A percentile compares a stretch with the other conserved stretches of the same genome.
Conservation (phyloP, 2,888 invertebrate species). For the Callosobruchus maculatus region DNA sequence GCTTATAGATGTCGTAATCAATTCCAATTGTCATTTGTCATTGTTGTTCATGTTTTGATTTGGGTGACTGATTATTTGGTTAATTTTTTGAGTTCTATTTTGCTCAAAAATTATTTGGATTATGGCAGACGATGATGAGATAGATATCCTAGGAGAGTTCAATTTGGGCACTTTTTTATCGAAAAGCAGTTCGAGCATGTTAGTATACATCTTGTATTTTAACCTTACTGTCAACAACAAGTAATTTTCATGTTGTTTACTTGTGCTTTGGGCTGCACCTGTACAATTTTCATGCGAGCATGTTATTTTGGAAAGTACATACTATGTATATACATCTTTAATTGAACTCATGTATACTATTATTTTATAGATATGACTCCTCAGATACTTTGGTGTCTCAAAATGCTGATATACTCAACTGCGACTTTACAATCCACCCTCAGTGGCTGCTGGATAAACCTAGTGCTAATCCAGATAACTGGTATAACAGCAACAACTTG, state of each 20-base stretch:
- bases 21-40: too few species aligned
- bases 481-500: slow-evolving; percentile 49
- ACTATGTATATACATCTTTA: too few species aligned
- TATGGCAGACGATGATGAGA: slow-evolving; percentile 59
- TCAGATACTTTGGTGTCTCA: slow-evolving; percentile 32
- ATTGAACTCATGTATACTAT: too few species aligned
- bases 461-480: slow-evolving; percentile 56
- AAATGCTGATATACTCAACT: slow-evolving; percentile 50
- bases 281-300: too few species aligned
- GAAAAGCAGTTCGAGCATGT: slow-evolving; percentile 60
- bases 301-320: too few species aligned
- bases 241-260: too few species aligned
- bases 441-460: slow-evolving; percentile 60
- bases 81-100: background rate
- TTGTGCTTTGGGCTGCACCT: too few species aligned
- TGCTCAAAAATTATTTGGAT: background rate
- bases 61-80: background rate
- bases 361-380: slow-evolving; percentile 26
- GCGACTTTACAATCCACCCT: slow-evolving; percentile 62
- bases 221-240: background rate
- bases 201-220: slow-evolving; percentile 39
- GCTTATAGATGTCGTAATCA: too few species aligned
- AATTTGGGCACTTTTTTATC: slow-evolving; percentile 62
- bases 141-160: slow-evolving; percentile 70
- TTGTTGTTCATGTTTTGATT: background rate